Evolutionary conservation across 2,888 invertebrate species (phyloP).

Genomic region (Thecophora atra): DNA sequence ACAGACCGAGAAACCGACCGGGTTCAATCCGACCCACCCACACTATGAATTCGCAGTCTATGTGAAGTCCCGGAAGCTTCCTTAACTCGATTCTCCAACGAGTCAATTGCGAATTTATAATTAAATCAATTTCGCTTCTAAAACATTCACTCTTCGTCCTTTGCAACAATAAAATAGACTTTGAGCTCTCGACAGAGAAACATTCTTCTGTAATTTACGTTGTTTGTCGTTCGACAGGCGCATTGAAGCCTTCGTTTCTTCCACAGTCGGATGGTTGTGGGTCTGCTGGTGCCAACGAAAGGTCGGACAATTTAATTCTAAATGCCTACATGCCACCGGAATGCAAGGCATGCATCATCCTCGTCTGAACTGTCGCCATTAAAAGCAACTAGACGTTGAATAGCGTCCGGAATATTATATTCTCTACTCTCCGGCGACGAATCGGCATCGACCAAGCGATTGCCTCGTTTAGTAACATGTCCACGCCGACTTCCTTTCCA

Average conservation of each 20-base stretch:
- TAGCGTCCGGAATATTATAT: not conserved
- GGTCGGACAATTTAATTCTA: not conserved
- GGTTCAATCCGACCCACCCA: not conserved
- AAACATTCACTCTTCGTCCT: not conserved
- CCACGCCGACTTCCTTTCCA: too few species aligned
- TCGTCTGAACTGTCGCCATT: not conserved
- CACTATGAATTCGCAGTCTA: not conserved
- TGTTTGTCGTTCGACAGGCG: not conserved
- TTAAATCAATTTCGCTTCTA: not conserved
- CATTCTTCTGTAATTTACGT: not conserved
- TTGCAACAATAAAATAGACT: not conserved
- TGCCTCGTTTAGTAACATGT: too few species aligned
- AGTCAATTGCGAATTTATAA: constrained; percentile 20
- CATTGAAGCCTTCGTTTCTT: not conserved
- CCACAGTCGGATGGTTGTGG: not conserved
- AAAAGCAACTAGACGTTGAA: not conserved
- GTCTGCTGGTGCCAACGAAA: not conserved
- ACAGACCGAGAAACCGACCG: not conserved
- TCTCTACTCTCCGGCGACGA: not conserved
- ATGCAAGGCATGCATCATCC: constrained; percentile 11
- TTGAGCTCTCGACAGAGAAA: not conserved
- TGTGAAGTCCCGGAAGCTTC: not conserved
- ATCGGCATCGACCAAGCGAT: not conserved
- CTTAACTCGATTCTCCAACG: constrained; percentile 18
- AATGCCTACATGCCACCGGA: not conserved